Percentiles rank a stretch among this genome's conserved stretches.
Conservation (phyloP, 53 echinoderm and acorn worm genomes). For the Stichopus horrens region DNA sequence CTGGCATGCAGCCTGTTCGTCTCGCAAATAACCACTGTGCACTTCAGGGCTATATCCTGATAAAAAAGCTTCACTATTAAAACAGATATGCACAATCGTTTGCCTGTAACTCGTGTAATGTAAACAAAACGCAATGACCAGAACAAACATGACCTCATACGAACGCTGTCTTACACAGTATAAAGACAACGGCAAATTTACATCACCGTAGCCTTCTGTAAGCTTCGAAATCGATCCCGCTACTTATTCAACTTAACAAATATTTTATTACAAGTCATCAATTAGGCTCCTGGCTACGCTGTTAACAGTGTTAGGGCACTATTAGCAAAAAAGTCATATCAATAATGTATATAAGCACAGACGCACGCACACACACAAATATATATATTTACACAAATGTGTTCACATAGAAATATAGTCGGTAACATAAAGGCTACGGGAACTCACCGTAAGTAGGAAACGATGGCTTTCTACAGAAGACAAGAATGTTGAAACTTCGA, state of each 20-base stretch:
- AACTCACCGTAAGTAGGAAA: too few species aligned
- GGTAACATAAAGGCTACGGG: too few species aligned
- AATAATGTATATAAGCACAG: too few species aligned
- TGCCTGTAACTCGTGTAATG: not conserved
- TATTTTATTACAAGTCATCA: not conserved
- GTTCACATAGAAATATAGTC: too few species aligned
- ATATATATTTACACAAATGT: too few species aligned
- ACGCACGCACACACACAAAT: too few species aligned
- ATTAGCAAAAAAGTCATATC: not conserved
- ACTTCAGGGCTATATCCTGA: not conserved
- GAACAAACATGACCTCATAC: not conserved
- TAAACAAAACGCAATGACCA: constrained; percentile 7
- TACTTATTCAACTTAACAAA: not conserved
- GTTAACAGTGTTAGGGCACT: not conserved
- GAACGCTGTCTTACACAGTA: not conserved
- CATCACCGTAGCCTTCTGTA: not conserved
- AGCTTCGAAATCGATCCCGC: not conserved
- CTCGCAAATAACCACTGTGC: too few species aligned
- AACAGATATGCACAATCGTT: not conserved
- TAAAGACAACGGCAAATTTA: not conserved
- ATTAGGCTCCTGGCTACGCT: not conserved
- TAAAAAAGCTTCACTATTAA: not conserved
- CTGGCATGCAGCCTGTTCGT: too few species aligned
- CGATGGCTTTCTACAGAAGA: too few species aligned
- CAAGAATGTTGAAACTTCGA: too few species aligned